A percentile compares a stretch with the other conserved stretches of the same genome.
Conservation (phyloP, 1,140 invertebrate genomes). For the Magallana angulata region DNA sequence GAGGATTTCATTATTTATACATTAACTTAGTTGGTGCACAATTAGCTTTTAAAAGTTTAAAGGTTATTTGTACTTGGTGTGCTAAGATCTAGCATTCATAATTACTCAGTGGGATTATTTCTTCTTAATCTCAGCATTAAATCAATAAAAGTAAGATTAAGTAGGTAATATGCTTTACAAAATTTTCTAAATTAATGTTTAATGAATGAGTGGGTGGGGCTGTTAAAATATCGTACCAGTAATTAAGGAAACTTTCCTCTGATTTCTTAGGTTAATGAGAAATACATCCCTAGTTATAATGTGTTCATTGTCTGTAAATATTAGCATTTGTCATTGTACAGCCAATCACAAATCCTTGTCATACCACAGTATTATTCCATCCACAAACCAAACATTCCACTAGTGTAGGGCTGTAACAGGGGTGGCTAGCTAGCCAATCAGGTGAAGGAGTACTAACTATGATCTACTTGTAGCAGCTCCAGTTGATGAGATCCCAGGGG, state of each 20-base stretch:
- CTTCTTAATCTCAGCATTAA: background rate
- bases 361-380: constrained; percentile 14
- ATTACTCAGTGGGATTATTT: constrained; percentile 21
- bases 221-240: background rate
- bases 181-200: background rate
- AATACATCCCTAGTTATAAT: constrained; percentile 27
- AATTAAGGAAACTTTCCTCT: background rate
- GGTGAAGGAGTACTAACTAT: no score
- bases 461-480: no score
- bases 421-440: no score
- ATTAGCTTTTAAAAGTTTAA: background rate
- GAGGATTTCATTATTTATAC: background rate
- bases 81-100: background rate
- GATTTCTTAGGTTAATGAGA: constrained; percentile 26
- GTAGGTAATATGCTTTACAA: background rate
- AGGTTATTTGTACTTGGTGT: background rate
- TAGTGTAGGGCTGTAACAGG: no score
- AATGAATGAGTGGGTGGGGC: background rate
- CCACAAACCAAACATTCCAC: background rate
- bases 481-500: no score
- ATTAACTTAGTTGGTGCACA: background rate
- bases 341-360: background rate
- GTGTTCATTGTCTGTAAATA: constrained; percentile 29
- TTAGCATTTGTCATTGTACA: background rate
- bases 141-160: background rate